A percentile compares a stretch with the other conserved stretches of the same genome.
Conservation (phyloP, 2,888 invertebrate species). For the Phortica magna region DNA sequence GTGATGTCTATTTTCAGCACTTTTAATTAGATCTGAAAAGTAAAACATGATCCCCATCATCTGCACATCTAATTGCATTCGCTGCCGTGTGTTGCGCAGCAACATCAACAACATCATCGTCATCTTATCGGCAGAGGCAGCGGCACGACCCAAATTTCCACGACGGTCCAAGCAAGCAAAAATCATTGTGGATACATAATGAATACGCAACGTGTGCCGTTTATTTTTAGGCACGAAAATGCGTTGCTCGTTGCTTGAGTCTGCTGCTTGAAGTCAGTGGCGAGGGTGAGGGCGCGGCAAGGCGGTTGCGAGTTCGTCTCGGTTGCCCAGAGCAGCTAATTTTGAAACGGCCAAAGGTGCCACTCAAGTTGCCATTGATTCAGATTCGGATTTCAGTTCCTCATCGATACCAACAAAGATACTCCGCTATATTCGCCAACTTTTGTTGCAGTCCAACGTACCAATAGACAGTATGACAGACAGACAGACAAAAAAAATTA, state of each 20-base stretch:
- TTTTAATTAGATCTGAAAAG: constrained; percentile 18
- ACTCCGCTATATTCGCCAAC: background rate
- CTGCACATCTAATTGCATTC: constrained; percentile 13
- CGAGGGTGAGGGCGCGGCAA: background rate
- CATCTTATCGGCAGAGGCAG: background rate
- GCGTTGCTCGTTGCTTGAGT: background rate
- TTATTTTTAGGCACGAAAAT: constrained; percentile 21
- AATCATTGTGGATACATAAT: constrained; percentile 11
- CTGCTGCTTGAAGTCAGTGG: too few relatives aligned
- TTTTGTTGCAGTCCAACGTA: background rate
- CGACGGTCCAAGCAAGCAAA: background rate
- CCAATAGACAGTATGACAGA: background rate
- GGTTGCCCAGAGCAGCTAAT: background rate
- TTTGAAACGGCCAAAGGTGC: background rate
- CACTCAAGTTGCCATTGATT: background rate
- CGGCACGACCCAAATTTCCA: constrained; percentile 10
- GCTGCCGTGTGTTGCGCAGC: background rate
- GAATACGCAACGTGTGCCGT: constrained; percentile 26
- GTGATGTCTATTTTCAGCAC: constrained; percentile 7
- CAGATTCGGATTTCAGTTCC: background rate
- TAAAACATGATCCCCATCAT: constrained; percentile 18
- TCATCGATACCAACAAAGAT: too few relatives aligned
- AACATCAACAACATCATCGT: background rate
- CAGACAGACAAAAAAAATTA: background rate
- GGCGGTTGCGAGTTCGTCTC: background rate